phyloP scores from a whole-genome alignment of 1,140 invertebrate genomes.

The Euura lappo region DNA sequence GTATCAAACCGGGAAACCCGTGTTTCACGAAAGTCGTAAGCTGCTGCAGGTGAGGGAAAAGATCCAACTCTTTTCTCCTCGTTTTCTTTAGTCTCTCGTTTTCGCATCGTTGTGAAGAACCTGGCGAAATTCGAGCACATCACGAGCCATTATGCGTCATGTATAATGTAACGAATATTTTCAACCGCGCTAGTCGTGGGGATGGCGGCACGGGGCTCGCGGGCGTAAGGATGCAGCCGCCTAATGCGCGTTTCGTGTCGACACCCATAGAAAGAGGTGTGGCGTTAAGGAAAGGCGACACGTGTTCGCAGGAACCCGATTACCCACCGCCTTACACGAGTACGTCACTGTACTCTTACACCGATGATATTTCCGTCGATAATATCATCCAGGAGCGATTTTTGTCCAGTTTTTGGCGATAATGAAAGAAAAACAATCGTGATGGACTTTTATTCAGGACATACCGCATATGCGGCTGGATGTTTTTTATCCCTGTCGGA shows the following conservation, averaged over 20 bases:
- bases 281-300: constrained; percentile 3
- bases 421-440: neutral
- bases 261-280: neutral
- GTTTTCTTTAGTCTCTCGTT: too few species aligned
- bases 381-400: neutral
- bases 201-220: neutral
- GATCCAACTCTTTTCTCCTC: too few species aligned
- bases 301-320: constrained; percentile 4
- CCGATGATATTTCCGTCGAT: neutral
- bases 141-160: too few species aligned
- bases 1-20: too few species aligned
- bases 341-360: neutral
- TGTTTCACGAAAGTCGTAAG: too few species aligned
- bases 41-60: too few species aligned
- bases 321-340: constrained; percentile 6
- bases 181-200: neutral
- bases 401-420: too few species aligned
- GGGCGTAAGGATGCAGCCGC: neutral
- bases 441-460: neutral
- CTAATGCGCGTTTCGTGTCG: constrained; percentile 6
- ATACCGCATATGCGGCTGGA: neutral
- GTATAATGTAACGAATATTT: too few species aligned
- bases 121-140: too few species aligned
- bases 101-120: too few species aligned
- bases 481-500: constrained; percentile 29